A percentile compares a stretch with the other conserved stretches of the same genome.
phyloP scores from a whole-genome alignment of 2,113 vertebrate species.

The Aphyosemion australe region DNA sequence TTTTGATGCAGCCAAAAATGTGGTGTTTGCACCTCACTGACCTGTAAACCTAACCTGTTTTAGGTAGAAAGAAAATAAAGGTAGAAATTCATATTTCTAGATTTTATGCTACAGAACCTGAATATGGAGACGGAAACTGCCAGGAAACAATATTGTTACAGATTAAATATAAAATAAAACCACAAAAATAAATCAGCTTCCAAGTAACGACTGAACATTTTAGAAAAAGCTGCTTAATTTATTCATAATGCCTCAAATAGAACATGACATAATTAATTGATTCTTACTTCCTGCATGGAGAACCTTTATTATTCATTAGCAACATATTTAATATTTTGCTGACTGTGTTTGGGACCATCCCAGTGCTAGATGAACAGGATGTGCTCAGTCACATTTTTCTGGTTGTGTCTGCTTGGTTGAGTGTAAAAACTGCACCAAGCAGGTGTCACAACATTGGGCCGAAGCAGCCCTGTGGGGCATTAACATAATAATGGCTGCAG shows the following conservation, averaged over 20 bases:
- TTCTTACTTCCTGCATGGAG: conserved; percentile 9
- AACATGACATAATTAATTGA: conserved; percentile 22
- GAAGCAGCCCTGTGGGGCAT: conserved; percentile 32
- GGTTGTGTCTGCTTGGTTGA: background rate
- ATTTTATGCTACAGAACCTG: no score
- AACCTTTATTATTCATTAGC: conserved; percentile 14
- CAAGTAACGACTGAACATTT: no score
- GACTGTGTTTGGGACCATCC: conserved; percentile 18
- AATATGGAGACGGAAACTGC: no score
- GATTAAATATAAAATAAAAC: no score
- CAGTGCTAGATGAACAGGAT: conserved; percentile 18
- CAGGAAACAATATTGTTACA: no score
- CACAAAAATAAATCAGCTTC: no score
- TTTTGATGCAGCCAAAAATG: no score
- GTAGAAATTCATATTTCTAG: no score
- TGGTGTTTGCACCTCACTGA: no score
- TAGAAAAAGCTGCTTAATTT: background rate
- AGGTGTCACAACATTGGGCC: conserved; percentile 42
- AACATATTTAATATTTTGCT: conserved; percentile 22
- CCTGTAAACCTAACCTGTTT: no score
- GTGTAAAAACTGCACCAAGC: conserved; percentile 15
- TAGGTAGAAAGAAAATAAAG: no score
- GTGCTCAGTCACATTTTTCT: conserved; percentile 37
- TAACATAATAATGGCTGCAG: conserved; percentile 71
- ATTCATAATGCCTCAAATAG: conserved; percentile 5